Conservation (phyloP, 2,113 vertebrate genomes). For the human region DNA sequence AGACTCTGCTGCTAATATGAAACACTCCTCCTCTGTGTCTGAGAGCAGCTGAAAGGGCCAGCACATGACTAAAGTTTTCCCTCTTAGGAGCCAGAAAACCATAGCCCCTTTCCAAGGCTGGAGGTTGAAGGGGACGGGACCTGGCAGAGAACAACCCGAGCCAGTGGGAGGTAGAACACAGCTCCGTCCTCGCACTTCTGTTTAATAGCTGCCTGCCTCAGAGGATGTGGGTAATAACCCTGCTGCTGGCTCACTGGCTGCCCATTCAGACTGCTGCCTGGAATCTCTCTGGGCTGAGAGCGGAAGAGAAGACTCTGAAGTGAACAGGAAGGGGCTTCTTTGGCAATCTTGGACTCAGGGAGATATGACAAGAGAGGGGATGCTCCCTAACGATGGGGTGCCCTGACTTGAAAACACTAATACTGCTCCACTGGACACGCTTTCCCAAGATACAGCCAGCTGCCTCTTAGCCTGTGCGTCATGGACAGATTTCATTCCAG, state of each 20-base stretch:
- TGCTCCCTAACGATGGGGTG: not conserved
- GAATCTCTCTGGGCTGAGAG: not conserved
- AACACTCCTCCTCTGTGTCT: slow-evolving; percentile 23
- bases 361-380: not conserved
- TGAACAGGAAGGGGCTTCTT: not conserved
- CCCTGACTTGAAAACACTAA: not conserved
- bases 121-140: not conserved
- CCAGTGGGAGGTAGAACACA: not conserved
- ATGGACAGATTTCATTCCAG: not conserved
- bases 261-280: not conserved
- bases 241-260: not conserved
- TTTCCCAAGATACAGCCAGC: slow-evolving; percentile 19
- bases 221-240: not conserved
- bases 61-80: slow-evolving; percentile 41
- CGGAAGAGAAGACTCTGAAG: not conserved
- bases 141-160: not conserved
- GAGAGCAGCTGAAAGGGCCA: not conserved
- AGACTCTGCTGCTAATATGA: slow-evolving; percentile 16
- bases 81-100: not conserved
- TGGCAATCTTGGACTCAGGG: not conserved
- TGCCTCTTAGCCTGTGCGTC: slow-evolving; percentile 27
- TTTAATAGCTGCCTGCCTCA: not conserved
- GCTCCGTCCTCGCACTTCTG: not conserved
- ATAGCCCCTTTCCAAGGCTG: slow-evolving; percentile 5
- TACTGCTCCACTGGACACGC: not conserved